Evolutionary conservation across 2,113 vertebrate species (phyloP).

Genomic region (Loxodonta africana): DNA sequence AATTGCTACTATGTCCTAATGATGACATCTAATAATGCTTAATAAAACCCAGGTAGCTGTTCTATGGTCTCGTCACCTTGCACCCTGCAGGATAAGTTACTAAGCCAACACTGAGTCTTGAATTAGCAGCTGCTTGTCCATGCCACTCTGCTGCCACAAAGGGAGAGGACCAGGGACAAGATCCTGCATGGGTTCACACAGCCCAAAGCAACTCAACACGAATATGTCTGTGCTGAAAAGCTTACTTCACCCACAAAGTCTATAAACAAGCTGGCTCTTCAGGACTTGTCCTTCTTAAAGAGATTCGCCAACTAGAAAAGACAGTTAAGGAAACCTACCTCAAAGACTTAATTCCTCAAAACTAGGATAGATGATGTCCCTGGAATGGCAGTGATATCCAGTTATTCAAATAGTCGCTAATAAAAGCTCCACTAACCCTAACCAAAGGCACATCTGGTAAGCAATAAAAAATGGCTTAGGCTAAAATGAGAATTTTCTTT

Average conservation of each 20-base stretch:
- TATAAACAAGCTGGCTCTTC: neutral
- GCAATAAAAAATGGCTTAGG: slow-evolving; percentile 84
- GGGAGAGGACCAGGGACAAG: neutral
- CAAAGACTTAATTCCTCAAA: neutral
- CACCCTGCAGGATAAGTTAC: neutral
- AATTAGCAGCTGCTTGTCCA: neutral
- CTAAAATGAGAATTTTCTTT: slow-evolving; percentile 74
- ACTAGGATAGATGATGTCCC: slow-evolving; percentile 6
- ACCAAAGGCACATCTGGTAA: slow-evolving; percentile 88
- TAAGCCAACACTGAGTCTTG: neutral
- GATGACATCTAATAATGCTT: neutral
- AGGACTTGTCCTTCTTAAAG: neutral
- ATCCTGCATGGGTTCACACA: neutral
- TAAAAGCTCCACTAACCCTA: slow-evolving; percentile 64
- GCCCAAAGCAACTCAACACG: neutral
- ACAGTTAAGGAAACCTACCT: slow-evolving; percentile 1
- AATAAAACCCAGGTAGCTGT: neutral
- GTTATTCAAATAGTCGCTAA: slow-evolving; percentile 40
- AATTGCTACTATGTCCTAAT: neutral
- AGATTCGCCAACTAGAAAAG: neutral
- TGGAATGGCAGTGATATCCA: slow-evolving; percentile 70
- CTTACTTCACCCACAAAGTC: neutral
- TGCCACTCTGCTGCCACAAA: neutral
- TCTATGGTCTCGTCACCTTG: neutral
- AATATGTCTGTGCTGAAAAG: neutral